Percentiles rank a stretch among this genome's conserved stretches.
phyloP scores from a whole-genome alignment of 2,113 vertebrate genomes.

The Marmota monax region DNA sequence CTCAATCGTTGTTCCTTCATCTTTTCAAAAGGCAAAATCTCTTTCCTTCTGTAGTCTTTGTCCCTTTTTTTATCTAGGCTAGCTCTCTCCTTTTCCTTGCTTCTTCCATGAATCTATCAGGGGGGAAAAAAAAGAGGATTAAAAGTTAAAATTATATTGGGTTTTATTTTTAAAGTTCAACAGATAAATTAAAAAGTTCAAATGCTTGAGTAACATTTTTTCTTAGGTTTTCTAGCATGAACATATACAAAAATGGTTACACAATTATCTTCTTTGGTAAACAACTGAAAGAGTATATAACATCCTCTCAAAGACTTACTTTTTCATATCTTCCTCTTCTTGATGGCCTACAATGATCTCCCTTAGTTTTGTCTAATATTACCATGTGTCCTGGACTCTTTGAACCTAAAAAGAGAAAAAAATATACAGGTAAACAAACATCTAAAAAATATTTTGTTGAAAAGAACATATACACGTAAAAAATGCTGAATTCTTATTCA shows the following conservation, averaged over 20 bases:
- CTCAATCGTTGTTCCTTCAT: constrained; percentile 97
- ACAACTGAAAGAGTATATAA: neutral
- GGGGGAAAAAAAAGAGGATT: constrained; percentile 42
- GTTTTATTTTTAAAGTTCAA: neutral
- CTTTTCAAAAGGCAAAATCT: constrained; percentile 97
- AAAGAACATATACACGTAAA: neutral
- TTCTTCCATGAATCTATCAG: constrained; percentile 85
- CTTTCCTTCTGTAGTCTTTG: constrained; percentile 91
- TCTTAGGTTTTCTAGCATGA: neutral
- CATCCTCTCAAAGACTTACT: constrained; percentile 86
- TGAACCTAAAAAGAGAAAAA: constrained; percentile 83
- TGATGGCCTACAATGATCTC: constrained; percentile 92
- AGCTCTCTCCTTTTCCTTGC: constrained; percentile 91
- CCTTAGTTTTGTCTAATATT: constrained; percentile 91
- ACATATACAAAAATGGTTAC: neutral
- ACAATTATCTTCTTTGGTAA: constrained; percentile 16
- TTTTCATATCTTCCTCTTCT: constrained; percentile 94
- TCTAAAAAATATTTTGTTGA: neutral
- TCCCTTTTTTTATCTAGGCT: constrained; percentile 91
- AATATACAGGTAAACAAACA: constrained; percentile 1
- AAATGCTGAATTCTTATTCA: constrained; percentile 51
- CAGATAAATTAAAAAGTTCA: constrained; percentile 29
- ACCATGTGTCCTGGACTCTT: constrained; percentile 95
- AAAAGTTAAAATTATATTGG: constrained; percentile 41
- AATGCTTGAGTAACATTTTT: neutral